These are phyloP conservation scores for Ornithorhynchus anatinus DNA, from an alignment of 2,113 vertebrate species.

Conservation along the genomic window DNA sequence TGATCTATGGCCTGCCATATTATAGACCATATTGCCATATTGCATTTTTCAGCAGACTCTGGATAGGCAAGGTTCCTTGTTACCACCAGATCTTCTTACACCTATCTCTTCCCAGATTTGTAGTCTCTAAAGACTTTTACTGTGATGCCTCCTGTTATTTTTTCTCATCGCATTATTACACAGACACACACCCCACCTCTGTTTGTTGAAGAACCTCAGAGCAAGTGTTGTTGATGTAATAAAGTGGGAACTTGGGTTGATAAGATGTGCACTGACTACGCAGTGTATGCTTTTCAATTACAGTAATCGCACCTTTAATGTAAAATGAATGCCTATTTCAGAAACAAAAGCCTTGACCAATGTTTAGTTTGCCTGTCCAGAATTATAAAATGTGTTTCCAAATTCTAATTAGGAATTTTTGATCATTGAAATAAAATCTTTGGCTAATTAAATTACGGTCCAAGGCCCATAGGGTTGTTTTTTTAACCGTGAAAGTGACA, in stretches of 20 bases:
- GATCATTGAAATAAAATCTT: constrained; percentile 4
- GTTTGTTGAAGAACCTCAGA: not conserved
- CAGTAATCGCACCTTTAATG: no score
- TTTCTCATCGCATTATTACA: no score
- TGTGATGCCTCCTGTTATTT: no score
- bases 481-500: constrained; percentile 7
- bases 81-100: no score
- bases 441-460: constrained; percentile 22
- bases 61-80: no score
- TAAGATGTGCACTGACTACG: rapidly evolving
- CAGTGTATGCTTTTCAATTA: rapidly evolving
- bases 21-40: no score
- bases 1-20: no score
- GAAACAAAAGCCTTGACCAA: not conserved
- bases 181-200: not conserved
- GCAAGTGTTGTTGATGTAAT: not conserved
- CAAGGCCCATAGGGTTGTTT: not conserved
- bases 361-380: not conserved
- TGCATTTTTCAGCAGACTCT: no score
- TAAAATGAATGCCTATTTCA: not conserved
- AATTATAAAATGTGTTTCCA: not conserved
- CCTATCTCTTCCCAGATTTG: no score
- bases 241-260: not conserved
- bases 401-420: not conserved
- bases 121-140: no score